Conservation (phyloP, 2,888 invertebrate species). For the Brenthis daphne region DNA sequence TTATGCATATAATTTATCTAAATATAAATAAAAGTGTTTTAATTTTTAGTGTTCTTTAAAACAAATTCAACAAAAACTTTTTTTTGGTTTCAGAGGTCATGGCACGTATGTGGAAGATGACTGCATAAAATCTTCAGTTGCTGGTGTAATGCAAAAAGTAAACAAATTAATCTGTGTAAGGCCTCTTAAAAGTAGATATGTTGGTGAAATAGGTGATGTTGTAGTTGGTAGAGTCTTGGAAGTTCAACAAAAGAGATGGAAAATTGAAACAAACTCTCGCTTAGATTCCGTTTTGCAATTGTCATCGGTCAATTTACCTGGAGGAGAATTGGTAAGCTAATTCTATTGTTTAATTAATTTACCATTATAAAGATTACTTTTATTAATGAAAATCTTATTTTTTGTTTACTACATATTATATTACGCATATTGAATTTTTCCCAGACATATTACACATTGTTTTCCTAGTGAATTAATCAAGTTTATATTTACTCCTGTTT, state of each 20-base stretch:
- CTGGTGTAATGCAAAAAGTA: slow-evolving; percentile 96
- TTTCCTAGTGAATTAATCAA: background rate
- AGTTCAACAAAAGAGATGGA: slow-evolving; percentile 97
- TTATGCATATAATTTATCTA: too few relatives aligned
- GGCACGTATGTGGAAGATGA: slow-evolving; percentile 96
- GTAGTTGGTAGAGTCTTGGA: slow-evolving; percentile 96
- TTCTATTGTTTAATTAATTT: too few relatives aligned
- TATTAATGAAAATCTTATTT: too few relatives aligned
- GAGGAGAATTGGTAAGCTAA: slow-evolving; percentile 91
- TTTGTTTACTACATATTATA: too few relatives aligned
- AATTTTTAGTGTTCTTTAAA: background rate
- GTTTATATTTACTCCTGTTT: background rate
- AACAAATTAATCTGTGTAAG: slow-evolving; percentile 96
- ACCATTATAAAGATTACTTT: too few relatives aligned
- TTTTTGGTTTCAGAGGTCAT: slow-evolving; percentile 84
- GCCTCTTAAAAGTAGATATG: slow-evolving; percentile 94
- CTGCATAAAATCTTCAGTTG: slow-evolving; percentile 94
- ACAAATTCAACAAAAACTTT: background rate
- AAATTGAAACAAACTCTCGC: slow-evolving; percentile 95
- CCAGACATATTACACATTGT: too few relatives aligned
- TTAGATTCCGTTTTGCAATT: slow-evolving; percentile 93
- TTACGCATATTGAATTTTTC: too few relatives aligned
- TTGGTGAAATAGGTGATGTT: slow-evolving; percentile 98
- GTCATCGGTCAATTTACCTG: slow-evolving; percentile 98
- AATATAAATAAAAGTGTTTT: too few relatives aligned